Evolutionary conservation across 64 coral and sea anemone species (phyloP).

Genomic region (Pocillopora damicornis): DNA sequence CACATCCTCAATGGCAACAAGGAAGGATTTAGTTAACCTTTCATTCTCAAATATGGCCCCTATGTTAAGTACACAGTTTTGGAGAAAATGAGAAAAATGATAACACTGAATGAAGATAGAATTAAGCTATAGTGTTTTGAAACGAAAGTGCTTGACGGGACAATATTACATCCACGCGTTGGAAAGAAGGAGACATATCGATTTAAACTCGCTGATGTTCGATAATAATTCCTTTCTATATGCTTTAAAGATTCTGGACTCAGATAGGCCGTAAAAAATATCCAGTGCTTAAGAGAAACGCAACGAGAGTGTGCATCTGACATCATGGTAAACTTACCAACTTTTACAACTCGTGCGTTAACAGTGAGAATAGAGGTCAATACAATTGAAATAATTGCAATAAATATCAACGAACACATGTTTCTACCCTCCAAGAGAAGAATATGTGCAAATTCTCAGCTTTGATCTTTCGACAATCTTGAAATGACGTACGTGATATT

Average conservation of each 20-base stretch:
- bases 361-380: neutral
- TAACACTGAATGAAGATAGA: too few relatives aligned
- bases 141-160: too few relatives aligned
- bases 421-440: neutral
- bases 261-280: too few relatives aligned
- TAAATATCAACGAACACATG: neutral
- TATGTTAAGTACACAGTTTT: neutral
- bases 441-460: neutral
- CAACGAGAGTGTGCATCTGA: neutral
- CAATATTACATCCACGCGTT: too few relatives aligned
- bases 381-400: neutral
- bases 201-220: too few relatives aligned
- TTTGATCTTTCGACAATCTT: neutral
- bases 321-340: slow-evolving; percentile 1
- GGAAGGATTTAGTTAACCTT: slow-evolving; percentile 10
- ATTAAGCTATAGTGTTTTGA: too few relatives aligned
- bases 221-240: too few relatives aligned
- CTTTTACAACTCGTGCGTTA: neutral
- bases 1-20: slow-evolving; percentile 23
- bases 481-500: neutral
- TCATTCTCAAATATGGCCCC: slow-evolving; percentile 10
- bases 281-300: neutral
- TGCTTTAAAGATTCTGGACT: too few relatives aligned
- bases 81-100: neutral
- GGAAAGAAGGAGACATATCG: too few relatives aligned